Base-by-base conservation (phyloP, 2,888 invertebrate species). In the Agrotis segetum region DNA sequence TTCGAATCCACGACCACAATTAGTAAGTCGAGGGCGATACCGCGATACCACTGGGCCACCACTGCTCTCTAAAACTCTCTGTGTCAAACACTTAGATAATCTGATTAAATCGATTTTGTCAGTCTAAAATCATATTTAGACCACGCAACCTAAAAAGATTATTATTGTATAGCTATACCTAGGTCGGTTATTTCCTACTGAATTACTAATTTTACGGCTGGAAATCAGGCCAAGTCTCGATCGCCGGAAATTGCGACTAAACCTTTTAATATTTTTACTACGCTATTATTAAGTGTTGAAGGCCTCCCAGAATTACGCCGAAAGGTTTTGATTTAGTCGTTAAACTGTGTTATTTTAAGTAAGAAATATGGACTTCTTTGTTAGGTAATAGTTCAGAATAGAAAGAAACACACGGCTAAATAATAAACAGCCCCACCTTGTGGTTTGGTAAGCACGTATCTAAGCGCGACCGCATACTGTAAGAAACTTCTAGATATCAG, bases 211-310 rank as follows among this genome's bases (percentile, higher is more conserved):
- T 61, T 56, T 44, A 29, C 21, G 34, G 71, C 19, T 46, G 59
- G 17, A 62, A 79, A 75, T 56, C 49, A 52, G 49, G 55, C 52
- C 50, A 55, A 55, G 24, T 59, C 47, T 62, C 50, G 56, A 74
- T 70, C 19, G 44, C 44, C 63, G 63, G 59, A 79, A 70, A 70
- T 70, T 79, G 47, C 40, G 46, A 49, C 46, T 52, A 68, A 65
- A 73, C 53, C 59, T 63, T 59, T 63, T 74, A 66, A 62, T 65
- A 55, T 49, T 69, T 73, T 60, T 66, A 52, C 50, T 46, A 68
- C 21, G 29, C 46, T 58, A 50, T 65, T 55, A 62, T 69, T 69
- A 69, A 3, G 60, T 74, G 50, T 61, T 76, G 64, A 71, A 70
- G 77, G 77, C 29, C 40, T 61, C 34, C 50, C 34, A 24, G 4